Conservation (phyloP, 2,797 vertebrate genomes). For the Mormyrus hasselquistii region DNA sequence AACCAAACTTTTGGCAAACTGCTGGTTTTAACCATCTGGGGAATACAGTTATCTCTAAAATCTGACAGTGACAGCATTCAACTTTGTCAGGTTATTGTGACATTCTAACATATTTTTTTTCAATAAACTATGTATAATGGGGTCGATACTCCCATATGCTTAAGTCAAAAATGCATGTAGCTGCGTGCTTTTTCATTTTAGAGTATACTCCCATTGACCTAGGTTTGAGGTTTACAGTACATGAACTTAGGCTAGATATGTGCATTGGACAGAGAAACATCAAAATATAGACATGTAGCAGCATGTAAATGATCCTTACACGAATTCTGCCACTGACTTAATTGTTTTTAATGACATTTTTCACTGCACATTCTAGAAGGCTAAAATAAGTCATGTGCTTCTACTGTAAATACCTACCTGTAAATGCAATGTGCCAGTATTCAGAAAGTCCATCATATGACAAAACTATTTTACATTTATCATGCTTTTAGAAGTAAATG, state of each 20-base stretch:
- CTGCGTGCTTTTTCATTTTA: not conserved
- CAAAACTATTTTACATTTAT: not conserved
- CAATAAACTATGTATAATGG: not conserved
- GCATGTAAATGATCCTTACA: not conserved
- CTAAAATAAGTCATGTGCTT: not conserved
- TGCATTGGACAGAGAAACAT: not conserved
- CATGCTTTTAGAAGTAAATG: too few species aligned
- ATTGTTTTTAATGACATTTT: not conserved
- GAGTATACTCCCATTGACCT: not conserved
- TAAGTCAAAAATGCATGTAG: not conserved
- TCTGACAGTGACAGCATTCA: not conserved
- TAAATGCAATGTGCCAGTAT: not conserved
- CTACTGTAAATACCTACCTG: not conserved
- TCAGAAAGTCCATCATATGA: not conserved
- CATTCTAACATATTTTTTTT: not conserved
- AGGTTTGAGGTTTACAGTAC: not conserved
- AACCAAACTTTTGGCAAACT: too few species aligned
- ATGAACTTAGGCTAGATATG: not conserved
- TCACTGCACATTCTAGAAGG: not conserved
- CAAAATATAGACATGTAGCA: not conserved
- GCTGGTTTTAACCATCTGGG: too few species aligned
- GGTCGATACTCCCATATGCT: not conserved
- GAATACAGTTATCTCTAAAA: not conserved
- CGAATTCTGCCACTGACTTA: not conserved
- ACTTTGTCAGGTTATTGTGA: not conserved